Percentiles rank a stretch among this genome's conserved stretches.
These are phyloP conservation scores for Forbesichthys agassizii DNA, from an alignment of 2,113 vertebrate genomes.

Conservation along the genomic window DNA sequence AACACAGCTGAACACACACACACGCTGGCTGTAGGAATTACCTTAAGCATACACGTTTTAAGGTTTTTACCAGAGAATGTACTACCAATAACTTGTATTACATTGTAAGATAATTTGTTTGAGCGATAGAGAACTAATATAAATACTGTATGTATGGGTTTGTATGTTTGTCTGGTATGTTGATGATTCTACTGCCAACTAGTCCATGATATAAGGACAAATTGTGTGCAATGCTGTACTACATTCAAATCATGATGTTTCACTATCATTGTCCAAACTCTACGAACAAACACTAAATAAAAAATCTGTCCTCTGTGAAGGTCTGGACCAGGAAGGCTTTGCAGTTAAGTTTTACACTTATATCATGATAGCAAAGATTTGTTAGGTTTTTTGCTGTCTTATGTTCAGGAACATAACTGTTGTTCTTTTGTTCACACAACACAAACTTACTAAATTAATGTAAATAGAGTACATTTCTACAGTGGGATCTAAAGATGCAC, in stretches of 20 bases:
- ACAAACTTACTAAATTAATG: too few species aligned
- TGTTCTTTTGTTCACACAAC: too few species aligned
- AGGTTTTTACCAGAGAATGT: background rate
- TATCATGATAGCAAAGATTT: background rate
- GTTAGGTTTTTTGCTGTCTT: background rate
- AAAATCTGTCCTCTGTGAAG: conserved; percentile 43
- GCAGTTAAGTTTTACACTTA: background rate
- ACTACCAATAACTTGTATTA: background rate
- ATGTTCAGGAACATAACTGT: background rate
- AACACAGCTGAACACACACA: too few species aligned
- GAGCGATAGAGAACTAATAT: background rate
- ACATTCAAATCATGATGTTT: background rate
- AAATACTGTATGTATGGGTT: background rate
- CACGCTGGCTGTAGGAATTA: too few species aligned
- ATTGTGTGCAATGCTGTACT: conserved; percentile 3
- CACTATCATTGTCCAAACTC: conserved; percentile 36
- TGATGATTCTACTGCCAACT: background rate
- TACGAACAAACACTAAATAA: conserved; percentile 66
- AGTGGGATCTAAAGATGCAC: too few species aligned
- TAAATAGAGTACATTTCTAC: too few species aligned
- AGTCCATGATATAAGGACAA: background rate
- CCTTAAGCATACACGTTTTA: background rate
- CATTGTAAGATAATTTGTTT: background rate
- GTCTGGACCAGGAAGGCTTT: background rate
- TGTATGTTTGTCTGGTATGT: background rate